These are phyloP conservation scores for human DNA, from an alignment of 2,113 vertebrate genomes.

Conservation along the genomic window DNA sequence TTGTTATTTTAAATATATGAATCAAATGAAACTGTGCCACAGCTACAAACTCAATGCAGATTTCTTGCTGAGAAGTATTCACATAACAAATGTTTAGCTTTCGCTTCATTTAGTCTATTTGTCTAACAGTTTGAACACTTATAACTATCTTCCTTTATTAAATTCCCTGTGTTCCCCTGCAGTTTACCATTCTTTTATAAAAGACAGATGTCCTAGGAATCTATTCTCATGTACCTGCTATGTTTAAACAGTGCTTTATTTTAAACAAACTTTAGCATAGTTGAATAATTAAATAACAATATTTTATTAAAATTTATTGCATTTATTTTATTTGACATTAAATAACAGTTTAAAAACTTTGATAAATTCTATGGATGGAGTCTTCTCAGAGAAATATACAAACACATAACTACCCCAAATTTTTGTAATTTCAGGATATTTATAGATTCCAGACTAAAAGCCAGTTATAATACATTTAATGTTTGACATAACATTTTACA, in stretches of 20 bases:
- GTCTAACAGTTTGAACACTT: constrained; percentile 58
- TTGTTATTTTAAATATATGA: constrained; percentile 44
- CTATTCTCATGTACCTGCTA: not conserved
- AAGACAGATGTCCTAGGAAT: constrained; percentile 20
- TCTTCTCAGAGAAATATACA: not conserved
- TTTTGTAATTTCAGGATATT: not conserved
- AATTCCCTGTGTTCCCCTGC: not conserved
- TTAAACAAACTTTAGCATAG: constrained; percentile 42
- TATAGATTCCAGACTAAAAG: not conserved
- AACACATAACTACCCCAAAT: not conserved
- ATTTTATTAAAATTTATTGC: not conserved
- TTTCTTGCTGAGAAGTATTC: constrained; percentile 61
- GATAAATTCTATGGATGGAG: not conserved
- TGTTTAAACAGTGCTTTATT: constrained; percentile 40
- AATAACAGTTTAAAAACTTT: not conserved
- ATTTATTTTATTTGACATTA: not conserved
- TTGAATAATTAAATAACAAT: constrained; percentile 20
- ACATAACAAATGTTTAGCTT: constrained; percentile 49
- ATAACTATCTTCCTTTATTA: constrained; percentile 49
- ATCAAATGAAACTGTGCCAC: not conserved
- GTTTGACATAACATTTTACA: not conserved
- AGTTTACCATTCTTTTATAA: constrained; percentile 9
- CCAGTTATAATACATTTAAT: not conserved
- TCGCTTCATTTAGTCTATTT: constrained; percentile 59
- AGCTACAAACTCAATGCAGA: not conserved